Evolutionary conservation across 1,140 invertebrate species (phyloP), one percentile per base, ranked within the genome.

Genomic region (Proctacanthus coquilletti): DNA sequence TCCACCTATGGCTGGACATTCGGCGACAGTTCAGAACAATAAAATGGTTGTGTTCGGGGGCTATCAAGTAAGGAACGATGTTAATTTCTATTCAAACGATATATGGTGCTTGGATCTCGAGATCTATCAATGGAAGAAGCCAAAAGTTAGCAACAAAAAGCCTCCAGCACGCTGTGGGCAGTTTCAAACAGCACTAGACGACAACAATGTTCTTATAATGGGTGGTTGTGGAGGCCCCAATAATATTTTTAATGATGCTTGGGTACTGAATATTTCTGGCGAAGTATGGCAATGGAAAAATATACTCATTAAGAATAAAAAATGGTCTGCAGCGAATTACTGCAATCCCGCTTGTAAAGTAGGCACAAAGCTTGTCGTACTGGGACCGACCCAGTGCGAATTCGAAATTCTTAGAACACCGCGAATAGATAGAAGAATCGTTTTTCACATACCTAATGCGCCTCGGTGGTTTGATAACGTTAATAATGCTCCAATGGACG

Each of bases 1-100:
- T 38, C 84, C 75, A 27, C 80, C 88, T 2, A 77, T 79, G 54
- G 83, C 87, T 30, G 92, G 89, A 8, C 92, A 97, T 65, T 93
- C 88, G n/a, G 88, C 87, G 9, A 80, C 82, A 25, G 73, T 97
- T 40, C 79, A 84, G 57, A 74, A 72, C 32, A 75, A 92, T 64
- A 64, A 70, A 32, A 93, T 97, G 88, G 71, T 96, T 31, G 74
- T 94, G 11, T 94, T 93, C 72, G 89, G 89, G 32, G 85, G 86
- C 18, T 63, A 80, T 40, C 68, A 72, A 42, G 63, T 61, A 37
- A 61, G 54, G 41, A 65, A 56, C 51, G 68, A 54, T 51, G 64
- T 63, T 48, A 72, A 66, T 53, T 65, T 53, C 42, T 71, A 60
- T 66, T 84, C 82, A 15, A 93, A 91, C 70, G 83, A 91, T 55